Base-by-base conservation (phyloP, 2,113 vertebrate species). In the Alaudala cheleensis region DNA sequence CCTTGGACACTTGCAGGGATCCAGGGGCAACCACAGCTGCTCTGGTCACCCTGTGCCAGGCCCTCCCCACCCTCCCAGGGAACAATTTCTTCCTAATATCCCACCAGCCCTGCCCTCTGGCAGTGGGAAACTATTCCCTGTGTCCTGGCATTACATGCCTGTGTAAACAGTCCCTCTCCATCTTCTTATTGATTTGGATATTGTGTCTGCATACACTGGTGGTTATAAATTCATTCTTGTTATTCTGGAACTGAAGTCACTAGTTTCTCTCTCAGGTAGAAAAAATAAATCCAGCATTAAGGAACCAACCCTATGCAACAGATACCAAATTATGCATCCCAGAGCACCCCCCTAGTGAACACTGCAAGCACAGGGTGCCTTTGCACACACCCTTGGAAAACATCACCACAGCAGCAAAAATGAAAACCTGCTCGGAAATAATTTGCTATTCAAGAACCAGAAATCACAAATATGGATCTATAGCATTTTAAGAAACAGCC, bases 41-140 rank as follows among this genome's bases (percentile, higher is more conserved):
- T 60, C 69, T 89, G 78, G 33, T 33, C 45, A 81, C 4, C 45
- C 53, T 67, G 53, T 60, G 61, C 70, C 86, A 67, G 53, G 57
- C 29, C 53, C 53, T 61, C 0, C 6, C 37, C 53, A 67, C 47
- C 40, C 54, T 81, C 4, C 0, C 45, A 81, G 53, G 11, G 13
- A 89, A 10, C 3, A 23, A 66, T 60, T 67, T 33, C 20, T 29
- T 2, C n/a, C 61, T 39, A 40, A 1, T 5, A 15, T 76, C n/a
- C 40, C n/a, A 53, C 54, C 0, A 7, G 0, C n/a, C 16, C 39
- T 60, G 23, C 33, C 51, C 40, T 51, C 37, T 81, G 53, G 45
- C 69, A 60, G 0, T 39, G 23, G 20, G n/a, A 50, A 66, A 9
- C 9, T 47, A 82, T 47, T 89, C 29, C 24, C 33, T n/a, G 14